These are phyloP conservation scores for Labeo catla DNA, from an alignment of 2,113 vertebrate species.

Conservation along the genomic window DNA sequence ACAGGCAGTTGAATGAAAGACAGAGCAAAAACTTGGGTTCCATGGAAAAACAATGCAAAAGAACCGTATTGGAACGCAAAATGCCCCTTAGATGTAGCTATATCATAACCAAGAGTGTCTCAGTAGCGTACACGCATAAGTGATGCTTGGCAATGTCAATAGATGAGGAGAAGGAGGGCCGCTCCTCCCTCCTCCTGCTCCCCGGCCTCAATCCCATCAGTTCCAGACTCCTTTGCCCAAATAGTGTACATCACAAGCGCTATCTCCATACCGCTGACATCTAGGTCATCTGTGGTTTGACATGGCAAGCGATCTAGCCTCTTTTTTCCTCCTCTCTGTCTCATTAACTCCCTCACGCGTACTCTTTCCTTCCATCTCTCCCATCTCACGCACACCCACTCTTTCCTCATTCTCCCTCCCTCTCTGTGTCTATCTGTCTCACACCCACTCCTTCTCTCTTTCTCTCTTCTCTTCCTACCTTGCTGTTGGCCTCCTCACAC, in stretches of 20 bases:
- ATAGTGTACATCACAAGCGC: slow-evolving; percentile 23
- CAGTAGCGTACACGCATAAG: neutral
- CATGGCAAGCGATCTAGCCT: slow-evolving; percentile 32
- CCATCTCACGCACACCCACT: neutral
- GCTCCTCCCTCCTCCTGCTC: slow-evolving; percentile 28
- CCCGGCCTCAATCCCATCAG: slow-evolving; percentile 20
- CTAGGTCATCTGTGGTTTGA: slow-evolving; percentile 41
- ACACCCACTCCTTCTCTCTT: slow-evolving; percentile 12
- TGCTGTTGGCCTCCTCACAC: slow-evolving; percentile 45
- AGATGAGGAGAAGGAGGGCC: slow-evolving; percentile 1
- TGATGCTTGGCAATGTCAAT: slow-evolving; percentile 17
- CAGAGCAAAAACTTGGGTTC: too few species aligned
- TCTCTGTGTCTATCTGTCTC: slow-evolving; percentile 9
- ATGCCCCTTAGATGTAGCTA: too few species aligned
- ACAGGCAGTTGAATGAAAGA: too few species aligned
- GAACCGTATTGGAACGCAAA: neutral
- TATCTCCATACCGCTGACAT: slow-evolving; percentile 44
- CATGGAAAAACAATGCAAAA: neutral
- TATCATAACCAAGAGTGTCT: neutral
- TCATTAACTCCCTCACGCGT: slow-evolving; percentile 1
- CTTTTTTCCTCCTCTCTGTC: neutral
- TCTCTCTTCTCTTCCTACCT: neutral
- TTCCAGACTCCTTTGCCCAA: slow-evolving; percentile 24
- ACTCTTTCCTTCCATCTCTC: neutral
- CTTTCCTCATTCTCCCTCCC: neutral